Conservation (phyloP, 37 sponge, comb jelly and placozoan genomes). For the Lycopodina hypogea region DNA sequence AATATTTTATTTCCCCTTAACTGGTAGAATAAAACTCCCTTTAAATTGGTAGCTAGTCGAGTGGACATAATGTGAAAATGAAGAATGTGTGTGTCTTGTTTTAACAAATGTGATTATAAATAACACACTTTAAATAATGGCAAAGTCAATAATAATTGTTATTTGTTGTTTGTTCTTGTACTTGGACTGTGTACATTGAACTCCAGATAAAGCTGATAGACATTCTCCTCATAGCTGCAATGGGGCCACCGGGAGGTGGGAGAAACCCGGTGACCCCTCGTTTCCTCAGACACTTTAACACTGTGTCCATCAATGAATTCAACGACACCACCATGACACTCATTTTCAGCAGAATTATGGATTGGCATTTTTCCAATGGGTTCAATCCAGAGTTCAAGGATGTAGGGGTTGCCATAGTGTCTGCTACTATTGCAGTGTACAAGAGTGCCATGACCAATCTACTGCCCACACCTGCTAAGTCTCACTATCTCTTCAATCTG, state of each 20-base stretch:
- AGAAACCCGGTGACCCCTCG: constrained; percentile 94
- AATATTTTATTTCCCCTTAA: no score
- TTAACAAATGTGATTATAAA: no score
- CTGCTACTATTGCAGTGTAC: constrained; percentile 84
- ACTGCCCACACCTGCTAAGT: constrained; percentile 94
- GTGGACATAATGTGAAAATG: no score
- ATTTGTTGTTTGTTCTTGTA: no score
- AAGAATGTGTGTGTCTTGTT: no score
- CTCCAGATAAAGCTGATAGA: constrained; percentile 87
- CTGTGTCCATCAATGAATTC: constrained; percentile 95
- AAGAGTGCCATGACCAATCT: constrained; percentile 90
- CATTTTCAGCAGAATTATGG: constrained; percentile 81
- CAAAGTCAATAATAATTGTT: no score
- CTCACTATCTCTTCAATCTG: constrained; percentile 97
- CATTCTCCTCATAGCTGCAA: constrained; percentile 83
- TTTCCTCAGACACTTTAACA: constrained; percentile 95
- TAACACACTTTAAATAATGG: no score
- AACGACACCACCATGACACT: constrained; percentile 79
- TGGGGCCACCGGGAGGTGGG: constrained; percentile 99
- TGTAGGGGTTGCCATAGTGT: constrained; percentile 63
- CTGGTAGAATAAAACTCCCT: no score
- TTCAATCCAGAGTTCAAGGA: constrained; percentile 78
- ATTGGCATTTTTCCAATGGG: constrained; percentile 89
- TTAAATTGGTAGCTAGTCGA: no score
- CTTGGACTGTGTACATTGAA: background rate